phyloP scores from a whole-genome alignment of 23 tunicate species.

The Corella eumyota region DNA sequence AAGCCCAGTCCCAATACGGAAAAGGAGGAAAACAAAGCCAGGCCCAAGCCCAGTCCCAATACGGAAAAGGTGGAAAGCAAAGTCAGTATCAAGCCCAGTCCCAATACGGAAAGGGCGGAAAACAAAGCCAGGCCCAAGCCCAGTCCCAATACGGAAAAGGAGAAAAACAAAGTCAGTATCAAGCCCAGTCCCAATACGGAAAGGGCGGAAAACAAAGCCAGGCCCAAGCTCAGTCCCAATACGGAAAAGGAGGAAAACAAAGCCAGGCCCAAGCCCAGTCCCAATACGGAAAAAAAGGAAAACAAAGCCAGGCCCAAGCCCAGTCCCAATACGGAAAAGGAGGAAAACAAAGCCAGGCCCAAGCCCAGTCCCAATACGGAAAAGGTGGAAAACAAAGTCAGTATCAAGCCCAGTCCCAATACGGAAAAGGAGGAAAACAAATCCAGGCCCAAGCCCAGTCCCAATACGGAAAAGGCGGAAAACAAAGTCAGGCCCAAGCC shows the following conservation, averaged over 20 bases:
- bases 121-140: conserved; percentile 2
- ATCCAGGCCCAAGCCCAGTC: conserved; percentile 14
- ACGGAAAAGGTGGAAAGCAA: conserved; percentile 6
- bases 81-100: conserved; percentile 16
- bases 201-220: conserved; percentile 5
- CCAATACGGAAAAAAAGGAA: background rate
- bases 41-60: conserved; percentile 8
- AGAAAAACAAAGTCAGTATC: conserved; percentile 1
- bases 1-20: conserved; percentile 12
- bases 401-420: background rate
- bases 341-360: background rate
- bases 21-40: conserved; percentile 4
- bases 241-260: background rate
- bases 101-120: conserved; percentile 9
- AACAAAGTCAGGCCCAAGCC: background rate
- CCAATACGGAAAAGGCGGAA: conserved; percentile 3
- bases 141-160: conserved; percentile 8
- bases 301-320: conserved; percentile 7
- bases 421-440: conserved; percentile 5
- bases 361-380: background rate
- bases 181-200: conserved; percentile 7
- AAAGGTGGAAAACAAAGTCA: conserved; percentile 9
- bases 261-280: conserved; percentile 4
- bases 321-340: conserved; percentile 9
- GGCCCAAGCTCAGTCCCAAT: conserved; percentile 5